These are phyloP conservation scores for Butastur rufipennis DNA, from an alignment of 2,113 vertebrate genomes.

Conservation along the genomic window DNA sequence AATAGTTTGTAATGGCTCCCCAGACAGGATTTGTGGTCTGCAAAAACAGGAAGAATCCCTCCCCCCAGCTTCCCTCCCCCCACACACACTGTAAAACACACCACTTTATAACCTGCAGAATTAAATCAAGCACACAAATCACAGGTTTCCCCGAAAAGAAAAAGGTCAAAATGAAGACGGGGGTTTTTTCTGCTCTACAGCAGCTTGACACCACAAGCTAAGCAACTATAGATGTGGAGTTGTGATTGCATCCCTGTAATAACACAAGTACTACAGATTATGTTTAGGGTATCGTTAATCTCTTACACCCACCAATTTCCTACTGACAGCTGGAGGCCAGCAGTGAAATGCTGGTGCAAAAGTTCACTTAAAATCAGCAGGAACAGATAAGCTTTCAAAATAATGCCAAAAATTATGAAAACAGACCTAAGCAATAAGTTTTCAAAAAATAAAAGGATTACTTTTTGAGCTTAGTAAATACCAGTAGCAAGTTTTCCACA, in stretches of 20 bases:
- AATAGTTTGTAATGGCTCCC: conserved; percentile 28
- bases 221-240: conserved; percentile 28
- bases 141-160: not conserved
- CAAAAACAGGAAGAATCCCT: conserved; percentile 65
- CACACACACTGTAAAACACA: not conserved
- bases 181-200: not conserved
- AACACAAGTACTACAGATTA: conserved; percentile 61
- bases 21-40: conserved; percentile 25
- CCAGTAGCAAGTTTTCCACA: not conserved
- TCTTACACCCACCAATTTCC: conserved; percentile 72
- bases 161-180: conserved; percentile 1
- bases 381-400: conserved; percentile 60
- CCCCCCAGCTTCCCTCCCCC: not conserved
- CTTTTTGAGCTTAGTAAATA: not conserved
- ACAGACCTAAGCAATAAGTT: conserved; percentile 29
- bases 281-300: conserved; percentile 69
- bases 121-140: conserved; percentile 46
- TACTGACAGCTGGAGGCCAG: conserved; percentile 57
- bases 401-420: not conserved
- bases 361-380: conserved; percentile 56
- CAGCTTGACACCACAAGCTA: conserved; percentile 5
- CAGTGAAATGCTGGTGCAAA: conserved; percentile 48
- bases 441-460: not conserved
- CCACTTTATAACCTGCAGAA: conserved; percentile 29
- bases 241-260: conserved; percentile 58